These are phyloP conservation scores for Pedetes capensis DNA, from an alignment of 2,113 vertebrate species.

Conservation along the genomic window DNA sequence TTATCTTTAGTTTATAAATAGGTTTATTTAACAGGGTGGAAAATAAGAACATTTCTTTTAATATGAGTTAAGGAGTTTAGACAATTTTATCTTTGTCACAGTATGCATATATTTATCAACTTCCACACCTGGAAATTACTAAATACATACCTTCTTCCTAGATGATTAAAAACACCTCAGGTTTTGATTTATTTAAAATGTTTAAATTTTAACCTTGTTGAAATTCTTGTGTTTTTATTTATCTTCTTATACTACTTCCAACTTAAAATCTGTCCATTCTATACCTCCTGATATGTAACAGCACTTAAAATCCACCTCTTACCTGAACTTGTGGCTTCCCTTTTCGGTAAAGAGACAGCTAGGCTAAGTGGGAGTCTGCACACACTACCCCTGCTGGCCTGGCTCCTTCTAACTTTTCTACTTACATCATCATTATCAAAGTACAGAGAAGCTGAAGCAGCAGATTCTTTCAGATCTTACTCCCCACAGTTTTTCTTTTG, in stretches of 20 bases:
- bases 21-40: not conserved
- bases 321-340: not conserved
- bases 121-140: not conserved
- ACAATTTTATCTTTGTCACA: not conserved
- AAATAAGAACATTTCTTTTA: not conserved
- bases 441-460: conserved; percentile 32
- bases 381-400: not conserved
- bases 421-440: conserved; percentile 45
- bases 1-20: not conserved
- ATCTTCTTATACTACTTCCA: not conserved
- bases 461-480: conserved; percentile 35
- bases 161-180: not conserved
- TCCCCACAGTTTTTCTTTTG: conserved; percentile 20
- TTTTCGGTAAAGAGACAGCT: not conserved
- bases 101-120: not conserved
- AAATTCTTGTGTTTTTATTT: not conserved
- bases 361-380: not conserved
- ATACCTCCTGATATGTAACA: not conserved
- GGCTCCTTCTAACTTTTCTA: conserved; percentile 35
- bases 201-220: not conserved
- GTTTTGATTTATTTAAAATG: not conserved
- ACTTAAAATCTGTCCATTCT: not conserved
- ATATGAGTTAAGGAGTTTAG: not conserved
- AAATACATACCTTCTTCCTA: not conserved
- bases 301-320: not conserved